Evolutionary conservation across 2,888 invertebrate species (phyloP).

Genomic region (Scotopteryx bipunctaria): DNA sequence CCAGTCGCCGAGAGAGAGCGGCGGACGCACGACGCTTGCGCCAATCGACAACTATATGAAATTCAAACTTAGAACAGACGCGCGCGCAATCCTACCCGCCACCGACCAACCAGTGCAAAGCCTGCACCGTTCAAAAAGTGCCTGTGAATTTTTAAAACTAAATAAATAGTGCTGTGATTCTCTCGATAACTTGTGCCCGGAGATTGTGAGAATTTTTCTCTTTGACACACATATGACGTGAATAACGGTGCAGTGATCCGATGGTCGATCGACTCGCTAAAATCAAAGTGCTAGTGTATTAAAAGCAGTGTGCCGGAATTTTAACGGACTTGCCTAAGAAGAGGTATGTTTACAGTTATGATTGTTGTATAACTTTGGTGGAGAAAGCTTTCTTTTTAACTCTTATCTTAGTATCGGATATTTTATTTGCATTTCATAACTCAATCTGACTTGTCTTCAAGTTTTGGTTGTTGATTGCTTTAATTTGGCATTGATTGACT

Average conservation of each 20-base stretch:
- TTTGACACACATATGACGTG: conserved; percentile 81
- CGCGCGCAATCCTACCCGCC: conserved; percentile 52
- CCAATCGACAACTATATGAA: conserved; percentile 38
- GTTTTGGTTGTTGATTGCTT: not conserved
- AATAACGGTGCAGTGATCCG: conserved; percentile 76
- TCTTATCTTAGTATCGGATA: conserved; percentile 44
- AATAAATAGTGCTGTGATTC: conserved; percentile 59
- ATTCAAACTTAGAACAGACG: conserved; percentile 38
- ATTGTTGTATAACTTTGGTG: conserved; percentile 75
- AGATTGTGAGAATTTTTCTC: conserved; percentile 68
- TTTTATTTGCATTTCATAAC: conserved; percentile 31
- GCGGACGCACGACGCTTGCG: conserved; percentile 62
- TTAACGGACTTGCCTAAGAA: conserved; percentile 79
- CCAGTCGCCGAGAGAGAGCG: conserved; percentile 74
- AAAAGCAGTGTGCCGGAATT: conserved; percentile 75
- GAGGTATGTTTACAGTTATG: conserved; percentile 81
- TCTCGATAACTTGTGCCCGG: conserved; percentile 48
- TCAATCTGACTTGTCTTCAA: conserved; percentile 1
- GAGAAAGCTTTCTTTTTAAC: conserved; percentile 58
- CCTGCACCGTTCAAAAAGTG: conserved; percentile 55
- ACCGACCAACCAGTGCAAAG: conserved; percentile 49
- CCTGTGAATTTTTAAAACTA: conserved; percentile 49
- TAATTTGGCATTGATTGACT: conserved; percentile 1
- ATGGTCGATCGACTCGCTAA: conserved; percentile 77
- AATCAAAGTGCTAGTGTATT: conserved; percentile 79